Conservation (phyloP, 2,797 vertebrate species). For the Lophius americanus region DNA sequence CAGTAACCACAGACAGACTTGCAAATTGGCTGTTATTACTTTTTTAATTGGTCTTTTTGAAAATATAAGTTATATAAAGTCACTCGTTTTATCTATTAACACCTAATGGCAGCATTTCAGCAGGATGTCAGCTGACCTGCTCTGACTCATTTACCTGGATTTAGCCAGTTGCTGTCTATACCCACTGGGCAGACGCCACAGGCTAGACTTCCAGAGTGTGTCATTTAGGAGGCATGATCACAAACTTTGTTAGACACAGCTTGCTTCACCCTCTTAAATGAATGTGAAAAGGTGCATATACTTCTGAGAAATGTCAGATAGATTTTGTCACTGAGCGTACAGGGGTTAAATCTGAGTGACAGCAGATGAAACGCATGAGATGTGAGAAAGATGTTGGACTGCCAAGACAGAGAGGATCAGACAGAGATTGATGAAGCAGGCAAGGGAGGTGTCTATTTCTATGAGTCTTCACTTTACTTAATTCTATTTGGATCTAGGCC, state of each 20-base stretch:
- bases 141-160: conserved; percentile 37
- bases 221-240: conserved; percentile 47
- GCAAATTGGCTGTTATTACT: no score
- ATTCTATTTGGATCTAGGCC: conserved; percentile 62
- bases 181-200: conserved; percentile 40
- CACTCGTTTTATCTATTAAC: conserved; percentile 1
- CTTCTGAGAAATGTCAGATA: conserved; percentile 15
- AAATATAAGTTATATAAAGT: conserved; percentile 1
- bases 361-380: conserved; percentile 49
- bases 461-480: conserved; percentile 57
- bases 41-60: conserved; percentile 13
- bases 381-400: conserved; percentile 46
- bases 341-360: conserved; percentile 35
- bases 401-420: conserved; percentile 47
- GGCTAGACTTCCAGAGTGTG: conserved; percentile 47
- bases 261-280: conserved; percentile 30
- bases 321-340: conserved; percentile 29
- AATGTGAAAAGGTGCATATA: conserved; percentile 25
- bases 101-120: conserved; percentile 6
- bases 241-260: conserved; percentile 27
- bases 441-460: conserved; percentile 55
- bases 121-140: conserved; percentile 14
- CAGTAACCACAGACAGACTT: no score
- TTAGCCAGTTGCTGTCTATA: conserved; percentile 37
- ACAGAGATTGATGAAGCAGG: conserved; percentile 67